Percentiles rank a stretch among this genome's conserved stretches.
phyloP scores from a whole-genome alignment of 2,113 vertebrate species.

The Catharus fuscescens region DNA sequence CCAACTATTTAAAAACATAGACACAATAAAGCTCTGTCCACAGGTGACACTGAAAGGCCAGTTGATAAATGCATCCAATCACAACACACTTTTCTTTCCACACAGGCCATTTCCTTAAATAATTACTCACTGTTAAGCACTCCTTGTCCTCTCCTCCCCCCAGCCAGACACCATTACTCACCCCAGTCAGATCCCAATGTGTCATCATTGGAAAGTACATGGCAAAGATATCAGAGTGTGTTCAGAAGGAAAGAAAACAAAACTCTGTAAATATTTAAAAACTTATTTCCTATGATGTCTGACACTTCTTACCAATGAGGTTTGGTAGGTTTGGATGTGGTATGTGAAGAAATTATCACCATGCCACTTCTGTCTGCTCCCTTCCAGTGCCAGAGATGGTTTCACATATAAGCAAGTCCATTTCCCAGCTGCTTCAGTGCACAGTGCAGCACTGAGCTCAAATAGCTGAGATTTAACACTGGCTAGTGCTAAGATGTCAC shows the following conservation, averaged over 20 bases:
- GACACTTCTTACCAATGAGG: conserved; percentile 6
- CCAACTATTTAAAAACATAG: conserved; percentile 29
- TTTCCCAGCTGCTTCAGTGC: neutral
- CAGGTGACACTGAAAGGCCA: conserved; percentile 42
- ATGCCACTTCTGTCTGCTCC: conserved; percentile 4
- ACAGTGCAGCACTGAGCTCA: neutral
- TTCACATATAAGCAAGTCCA: neutral
- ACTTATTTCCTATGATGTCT: conserved; percentile 35
- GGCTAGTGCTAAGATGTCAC: conserved; percentile 10
- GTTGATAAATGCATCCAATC: conserved; percentile 47
- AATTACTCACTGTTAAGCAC: conserved; percentile 50
- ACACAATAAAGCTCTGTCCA: neutral
- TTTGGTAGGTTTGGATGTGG: neutral
- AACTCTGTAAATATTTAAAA: conserved; percentile 43
- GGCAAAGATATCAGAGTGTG: conserved; percentile 60
- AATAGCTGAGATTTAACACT: neutral
- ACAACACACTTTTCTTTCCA: conserved; percentile 31
- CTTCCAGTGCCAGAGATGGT: neutral
- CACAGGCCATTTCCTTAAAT: conserved; percentile 19
- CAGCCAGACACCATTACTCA: conserved; percentile 60
- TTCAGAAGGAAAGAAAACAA: conserved; percentile 60
- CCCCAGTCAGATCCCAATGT: conserved; percentile 49
- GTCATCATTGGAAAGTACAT: conserved; percentile 70
- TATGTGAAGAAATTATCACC: conserved; percentile 33
- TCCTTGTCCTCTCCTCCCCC: conserved; percentile 39